Evolutionary conservation across 2,888 invertebrate genomes (phyloP).

Genomic region (Protodeltote pygarga): DNA sequence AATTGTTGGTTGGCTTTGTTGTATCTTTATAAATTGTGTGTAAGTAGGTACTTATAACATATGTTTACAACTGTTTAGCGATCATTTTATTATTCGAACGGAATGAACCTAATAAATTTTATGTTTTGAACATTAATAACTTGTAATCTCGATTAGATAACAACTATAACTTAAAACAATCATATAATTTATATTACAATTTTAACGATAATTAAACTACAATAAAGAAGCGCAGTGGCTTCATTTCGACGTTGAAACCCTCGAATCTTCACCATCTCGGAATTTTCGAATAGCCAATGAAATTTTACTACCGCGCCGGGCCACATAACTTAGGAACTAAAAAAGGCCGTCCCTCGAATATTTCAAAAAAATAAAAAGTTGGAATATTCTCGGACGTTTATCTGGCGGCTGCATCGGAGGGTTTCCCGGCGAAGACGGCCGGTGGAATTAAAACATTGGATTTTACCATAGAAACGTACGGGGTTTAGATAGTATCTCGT

Average conservation of each 20-base stretch:
- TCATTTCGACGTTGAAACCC: constrained; percentile 57
- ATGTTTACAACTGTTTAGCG: too few species aligned
- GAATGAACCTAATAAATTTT: constrained; percentile 1
- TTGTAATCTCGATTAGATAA: constrained; percentile 1
- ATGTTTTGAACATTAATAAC: constrained; percentile 12
- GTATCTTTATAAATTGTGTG: too few species aligned
- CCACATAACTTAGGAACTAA: constrained; percentile 67
- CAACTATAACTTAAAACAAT: constrained; percentile 17
- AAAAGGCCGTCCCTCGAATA: constrained; percentile 51
- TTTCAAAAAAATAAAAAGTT: constrained; percentile 49
- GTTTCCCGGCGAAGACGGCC: constrained; percentile 61
- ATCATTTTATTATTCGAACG: too few species aligned
- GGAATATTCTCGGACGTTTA: constrained; percentile 56
- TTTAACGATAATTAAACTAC: constrained; percentile 36
- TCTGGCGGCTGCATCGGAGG: constrained; percentile 61
- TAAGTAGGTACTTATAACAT: too few species aligned
- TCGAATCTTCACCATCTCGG: constrained; percentile 56
- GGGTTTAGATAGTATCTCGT: constrained; percentile 62
- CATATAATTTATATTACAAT: constrained; percentile 37
- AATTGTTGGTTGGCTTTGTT: too few species aligned
- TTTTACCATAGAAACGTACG: constrained; percentile 61
- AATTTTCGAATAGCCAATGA: constrained; percentile 64
- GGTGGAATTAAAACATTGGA: constrained; percentile 83
- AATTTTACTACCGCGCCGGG: constrained; percentile 66
- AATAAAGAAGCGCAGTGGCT: constrained; percentile 60